These are phyloP conservation scores for Drosophila macrospina DNA, from an alignment of 2,888 invertebrate genomes.

Conservation along the genomic window DNA sequence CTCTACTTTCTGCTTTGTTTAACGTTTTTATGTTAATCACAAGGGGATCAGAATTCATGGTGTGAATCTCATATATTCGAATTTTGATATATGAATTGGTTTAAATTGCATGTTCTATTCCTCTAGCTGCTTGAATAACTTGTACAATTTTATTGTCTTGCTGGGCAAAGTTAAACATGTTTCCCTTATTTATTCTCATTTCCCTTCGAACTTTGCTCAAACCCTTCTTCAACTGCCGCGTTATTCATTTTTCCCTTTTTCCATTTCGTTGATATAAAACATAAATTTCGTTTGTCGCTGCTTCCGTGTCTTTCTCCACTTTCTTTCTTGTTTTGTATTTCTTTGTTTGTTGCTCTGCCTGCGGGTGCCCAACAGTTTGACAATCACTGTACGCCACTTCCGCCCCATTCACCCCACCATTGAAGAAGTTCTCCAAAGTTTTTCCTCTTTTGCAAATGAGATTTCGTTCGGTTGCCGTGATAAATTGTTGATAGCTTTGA, in stretches of 20 bases:
- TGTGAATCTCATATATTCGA: conserved; percentile 23
- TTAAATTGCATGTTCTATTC: conserved; percentile 18
- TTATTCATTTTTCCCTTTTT: conserved; percentile 29
- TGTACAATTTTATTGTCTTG: conserved; percentile 54
- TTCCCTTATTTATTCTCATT: conserved; percentile 75
- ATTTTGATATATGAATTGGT: conserved; percentile 45
- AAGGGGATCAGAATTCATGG: conserved; percentile 11
- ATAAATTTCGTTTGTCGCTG: conserved; percentile 67
- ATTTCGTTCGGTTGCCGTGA: conserved; percentile 75
- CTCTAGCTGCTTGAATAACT: conserved; percentile 28
- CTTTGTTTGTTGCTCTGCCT: conserved; percentile 38
- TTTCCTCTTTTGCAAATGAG: conserved; percentile 70
- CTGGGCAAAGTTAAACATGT: conserved; percentile 64
- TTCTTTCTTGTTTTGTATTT: conserved; percentile 22
- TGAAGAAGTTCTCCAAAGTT: conserved; percentile 44
- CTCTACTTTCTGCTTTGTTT: too few relatives aligned
- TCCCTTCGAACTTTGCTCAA: conserved; percentile 37
- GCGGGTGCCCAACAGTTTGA: conserved; percentile 55
- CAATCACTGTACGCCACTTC: conserved; percentile 48
- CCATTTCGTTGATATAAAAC: conserved; percentile 50
- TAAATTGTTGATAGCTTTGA: conserved; percentile 78
- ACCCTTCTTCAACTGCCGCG: conserved; percentile 34
- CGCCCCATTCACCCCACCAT: too few relatives aligned
- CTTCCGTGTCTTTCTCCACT: conserved; percentile 30
- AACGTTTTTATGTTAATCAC: conserved; percentile 13